Percentiles rank a stretch among this genome's conserved stretches.
Conservation (phyloP, 2,113 vertebrate species). For the Tupaia chinensis region DNA sequence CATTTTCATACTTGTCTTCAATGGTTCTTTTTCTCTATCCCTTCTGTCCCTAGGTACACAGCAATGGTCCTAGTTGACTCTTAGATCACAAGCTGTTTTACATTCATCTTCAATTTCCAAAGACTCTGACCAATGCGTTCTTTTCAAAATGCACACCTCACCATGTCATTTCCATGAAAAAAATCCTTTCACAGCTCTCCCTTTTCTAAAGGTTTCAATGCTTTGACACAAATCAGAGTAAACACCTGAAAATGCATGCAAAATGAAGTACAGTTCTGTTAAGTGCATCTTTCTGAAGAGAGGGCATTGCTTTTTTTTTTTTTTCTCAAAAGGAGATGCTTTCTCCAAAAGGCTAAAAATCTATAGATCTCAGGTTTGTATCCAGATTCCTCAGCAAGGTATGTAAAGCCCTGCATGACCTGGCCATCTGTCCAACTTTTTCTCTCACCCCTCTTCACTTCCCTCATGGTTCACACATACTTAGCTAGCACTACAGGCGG, state of each 20-base stretch:
- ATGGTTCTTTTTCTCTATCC: not conserved
- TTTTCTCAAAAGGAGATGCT: not conserved
- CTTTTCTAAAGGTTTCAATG: conserved; percentile 27
- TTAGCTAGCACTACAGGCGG: not conserved
- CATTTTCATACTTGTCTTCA: not conserved
- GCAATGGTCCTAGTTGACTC: not conserved
- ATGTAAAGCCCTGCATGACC: not conserved
- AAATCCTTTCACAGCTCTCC: not conserved
- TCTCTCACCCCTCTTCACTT: not conserved
- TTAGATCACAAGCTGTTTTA: conserved; percentile 48
- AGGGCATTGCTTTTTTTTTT: not conserved
- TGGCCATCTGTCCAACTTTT: not conserved
- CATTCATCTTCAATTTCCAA: not conserved
- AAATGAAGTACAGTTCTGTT: not conserved
- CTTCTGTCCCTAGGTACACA: not conserved
- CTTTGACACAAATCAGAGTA: not conserved
- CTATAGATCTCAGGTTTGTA: not conserved
- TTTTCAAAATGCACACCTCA: conserved; percentile 1
- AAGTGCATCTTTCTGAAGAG: not conserved
- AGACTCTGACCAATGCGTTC: not conserved
- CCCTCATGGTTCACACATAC: not conserved
- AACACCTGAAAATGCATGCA: not conserved
- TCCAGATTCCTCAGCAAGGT: not conserved
- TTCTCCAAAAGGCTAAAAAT: not conserved
- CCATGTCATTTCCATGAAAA: not conserved